Conservation (phyloP, 2,797 vertebrate species). For the Danio tinwini region DNA sequence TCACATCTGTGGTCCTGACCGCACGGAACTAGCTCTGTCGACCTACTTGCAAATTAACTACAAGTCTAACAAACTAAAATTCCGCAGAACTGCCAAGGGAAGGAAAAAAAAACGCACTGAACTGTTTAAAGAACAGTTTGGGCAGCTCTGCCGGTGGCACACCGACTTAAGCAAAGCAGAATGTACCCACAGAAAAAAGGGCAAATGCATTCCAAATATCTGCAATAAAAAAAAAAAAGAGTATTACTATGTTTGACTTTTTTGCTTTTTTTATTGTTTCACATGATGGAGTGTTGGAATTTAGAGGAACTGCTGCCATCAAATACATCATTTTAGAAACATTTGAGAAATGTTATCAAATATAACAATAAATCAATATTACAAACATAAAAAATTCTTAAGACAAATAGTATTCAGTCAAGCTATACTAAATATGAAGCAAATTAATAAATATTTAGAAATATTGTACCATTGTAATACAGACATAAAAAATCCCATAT, state of each 20-base stretch:
- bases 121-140: conserved; percentile 23
- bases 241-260: background rate
- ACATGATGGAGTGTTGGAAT: background rate
- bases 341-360: too few relatives aligned
- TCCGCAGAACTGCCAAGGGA: conserved; percentile 49
- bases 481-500: background rate
- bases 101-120: conserved; percentile 1
- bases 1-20: conserved; percentile 77
- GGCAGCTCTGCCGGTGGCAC: background rate
- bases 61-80: conserved; percentile 50
- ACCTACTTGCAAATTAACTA: conserved; percentile 40
- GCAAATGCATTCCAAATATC: conserved; percentile 4
- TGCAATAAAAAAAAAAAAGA: background rate
- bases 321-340: too few relatives aligned
- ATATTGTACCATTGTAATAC: background rate
- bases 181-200: background rate
- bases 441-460: background rate
- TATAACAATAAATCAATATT: conserved; percentile 3
- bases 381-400: background rate
- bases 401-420: background rate
- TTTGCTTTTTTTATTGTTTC: background rate
- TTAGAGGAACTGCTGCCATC: too few relatives aligned
- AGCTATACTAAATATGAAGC: background rate
- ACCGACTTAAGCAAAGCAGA: conserved; percentile 10
- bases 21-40: conserved; percentile 74